Percentiles rank a stretch among this genome's conserved stretches.
Conservation (phyloP, 2,888 invertebrate species). For the Limenitis camilla region DNA sequence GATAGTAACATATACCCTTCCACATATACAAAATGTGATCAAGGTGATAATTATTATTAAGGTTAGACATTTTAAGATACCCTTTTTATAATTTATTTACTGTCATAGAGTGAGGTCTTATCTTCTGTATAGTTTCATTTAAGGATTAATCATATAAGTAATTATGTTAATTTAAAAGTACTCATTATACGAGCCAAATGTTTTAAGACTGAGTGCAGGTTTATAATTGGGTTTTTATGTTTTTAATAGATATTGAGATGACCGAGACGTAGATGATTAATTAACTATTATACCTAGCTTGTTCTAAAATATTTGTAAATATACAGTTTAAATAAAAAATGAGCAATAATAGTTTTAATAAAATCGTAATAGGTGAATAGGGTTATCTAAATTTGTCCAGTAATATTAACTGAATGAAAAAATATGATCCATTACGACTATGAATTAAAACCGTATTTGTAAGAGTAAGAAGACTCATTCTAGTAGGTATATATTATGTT, state of each 20-base stretch:
- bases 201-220: slow-evolving; percentile 70
- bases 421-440: slow-evolving; percentile 13
- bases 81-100: slow-evolving; percentile 43
- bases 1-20: slow-evolving; percentile 36
- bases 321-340: slow-evolving; percentile 6
- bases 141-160: slow-evolving; percentile 31
- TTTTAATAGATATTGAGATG: slow-evolving; percentile 24
- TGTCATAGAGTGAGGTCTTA: slow-evolving; percentile 21
- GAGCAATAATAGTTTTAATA: not conserved
- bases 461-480: slow-evolving; percentile 6
- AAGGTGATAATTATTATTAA: slow-evolving; percentile 52
- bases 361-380: not conserved
- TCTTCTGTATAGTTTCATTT: slow-evolving; percentile 26
- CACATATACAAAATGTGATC: slow-evolving; percentile 57
- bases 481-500: slow-evolving; percentile 6
- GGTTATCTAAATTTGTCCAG: slow-evolving; percentile 11
- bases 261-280: slow-evolving; percentile 2
- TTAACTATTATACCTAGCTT: not conserved
- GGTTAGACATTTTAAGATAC: slow-evolving; percentile 45
- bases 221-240: slow-evolving; percentile 45
- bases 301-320: slow-evolving; percentile 3
- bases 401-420: slow-evolving; percentile 15
- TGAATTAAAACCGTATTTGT: slow-evolving; percentile 9
- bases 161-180: slow-evolving; percentile 38
- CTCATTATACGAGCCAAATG: slow-evolving; percentile 70